Evolutionary conservation across 2,797 vertebrate genomes (phyloP).

Genomic region (Aplochiton taeniatus): DNA sequence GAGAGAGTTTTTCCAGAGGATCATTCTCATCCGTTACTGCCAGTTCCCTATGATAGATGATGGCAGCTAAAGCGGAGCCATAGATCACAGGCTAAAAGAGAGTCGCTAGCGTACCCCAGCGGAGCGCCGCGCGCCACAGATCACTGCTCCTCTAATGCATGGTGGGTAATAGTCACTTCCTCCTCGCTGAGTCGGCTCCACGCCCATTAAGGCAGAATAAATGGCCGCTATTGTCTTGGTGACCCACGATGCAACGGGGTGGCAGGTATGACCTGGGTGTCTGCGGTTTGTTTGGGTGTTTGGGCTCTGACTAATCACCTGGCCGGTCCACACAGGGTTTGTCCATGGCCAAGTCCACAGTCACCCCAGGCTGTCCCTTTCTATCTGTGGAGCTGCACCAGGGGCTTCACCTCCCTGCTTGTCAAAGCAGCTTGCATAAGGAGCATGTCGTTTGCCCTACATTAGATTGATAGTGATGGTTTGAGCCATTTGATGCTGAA

Average conservation of each 20-base stretch:
- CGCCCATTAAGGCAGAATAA: slow-evolving; percentile 74
- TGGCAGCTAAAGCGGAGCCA: slow-evolving; percentile 76
- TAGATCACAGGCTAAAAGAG: slow-evolving; percentile 83
- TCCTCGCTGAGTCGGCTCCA: slow-evolving; percentile 53
- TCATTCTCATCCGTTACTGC: slow-evolving; percentile 86
- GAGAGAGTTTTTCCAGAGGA: slow-evolving; percentile 84
- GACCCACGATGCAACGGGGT: slow-evolving; percentile 35
- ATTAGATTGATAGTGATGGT: no score
- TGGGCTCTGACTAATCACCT: not conserved
- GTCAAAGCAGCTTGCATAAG: no score
- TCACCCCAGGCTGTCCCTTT: no score
- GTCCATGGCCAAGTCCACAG: not conserved
- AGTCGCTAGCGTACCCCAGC: slow-evolving; percentile 73
- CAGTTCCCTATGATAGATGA: slow-evolving; percentile 83
- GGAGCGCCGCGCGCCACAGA: slow-evolving; percentile 76
- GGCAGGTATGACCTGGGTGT: slow-evolving; percentile 18
- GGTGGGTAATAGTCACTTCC: slow-evolving; percentile 78
- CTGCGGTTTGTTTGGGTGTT: not conserved
- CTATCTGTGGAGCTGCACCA: no score
- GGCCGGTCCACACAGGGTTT: no score
- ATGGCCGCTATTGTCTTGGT: slow-evolving; percentile 57
- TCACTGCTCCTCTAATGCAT: slow-evolving; percentile 80
- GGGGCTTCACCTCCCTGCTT: no score
- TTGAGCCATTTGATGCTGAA: no score
- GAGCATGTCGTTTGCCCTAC: no score